Base-by-base conservation (phyloP, 1,140 invertebrate species). In the Oedothorax gibbosus region DNA sequence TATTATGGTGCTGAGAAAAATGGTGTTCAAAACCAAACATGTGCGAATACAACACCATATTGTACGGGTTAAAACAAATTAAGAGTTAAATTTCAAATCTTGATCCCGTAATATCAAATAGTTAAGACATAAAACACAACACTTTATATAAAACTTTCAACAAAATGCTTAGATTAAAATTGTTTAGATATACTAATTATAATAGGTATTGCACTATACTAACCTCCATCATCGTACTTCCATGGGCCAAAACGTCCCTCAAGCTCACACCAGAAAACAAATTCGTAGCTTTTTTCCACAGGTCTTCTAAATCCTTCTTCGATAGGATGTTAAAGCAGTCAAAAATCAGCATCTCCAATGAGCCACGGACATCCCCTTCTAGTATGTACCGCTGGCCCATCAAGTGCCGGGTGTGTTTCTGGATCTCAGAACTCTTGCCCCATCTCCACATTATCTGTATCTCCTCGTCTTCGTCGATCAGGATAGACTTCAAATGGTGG, bases 271-370 rank as follows among this genome's bases (percentile, higher is more conserved):
- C 78, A 50, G 20, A 20, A 2, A 81, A 81, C 66, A 81, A 21
- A 35, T 79, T n/a, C 9, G n/a, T 62, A 5, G 65, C 21, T 50
- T 71, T 81, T 6, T 50, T 8, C 69, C 80, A 72, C 50, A 75
- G 57, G 5, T 60, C n/a, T 14, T 18, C 20, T 4, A 64, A 35
- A n/a, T 15, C 35, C 50, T 75, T 0, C 7, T 65, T 35, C 18
- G 14, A 18, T 8, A 82, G 15, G 10, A 68, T 68, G 60, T 84
- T 84, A 18, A 68, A 66, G 15, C 71, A 84, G 20, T 84, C 81
- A 5, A 84, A 68, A 9, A 75, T 20, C 11, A 76, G 14, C 71
- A 84, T 84, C 12, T 84, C 81, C 53, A 84, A 11, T 12, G 81
- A 75, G 1, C 51, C 71, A 12, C 81, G 20, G 20, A 73, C 35